Evolutionary conservation across 2,113 vertebrate genomes (phyloP).

Genomic region (Dipodomys ordii): DNA sequence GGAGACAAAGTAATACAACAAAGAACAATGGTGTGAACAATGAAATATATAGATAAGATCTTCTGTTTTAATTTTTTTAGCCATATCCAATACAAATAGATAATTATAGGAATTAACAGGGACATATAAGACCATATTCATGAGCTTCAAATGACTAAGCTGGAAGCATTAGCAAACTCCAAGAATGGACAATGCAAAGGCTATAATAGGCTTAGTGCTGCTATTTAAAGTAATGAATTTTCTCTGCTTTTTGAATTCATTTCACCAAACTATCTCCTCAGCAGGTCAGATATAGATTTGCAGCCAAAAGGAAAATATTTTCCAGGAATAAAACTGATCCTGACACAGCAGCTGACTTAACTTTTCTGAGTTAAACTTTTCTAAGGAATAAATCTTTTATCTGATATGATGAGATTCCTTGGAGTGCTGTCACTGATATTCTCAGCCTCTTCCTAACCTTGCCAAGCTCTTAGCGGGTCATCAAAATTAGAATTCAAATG

Average conservation of each 20-base stretch:
- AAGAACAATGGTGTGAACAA: neutral
- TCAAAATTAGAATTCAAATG: neutral
- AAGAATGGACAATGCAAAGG: slow-evolving; percentile 46
- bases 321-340: slow-evolving; percentile 73
- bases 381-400: slow-evolving; percentile 28
- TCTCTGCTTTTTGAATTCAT: slow-evolving; percentile 69
- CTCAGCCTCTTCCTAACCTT: neutral
- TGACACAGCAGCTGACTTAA: slow-evolving; percentile 59
- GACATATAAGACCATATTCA: slow-evolving; percentile 10
- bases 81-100: neutral
- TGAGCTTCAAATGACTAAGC: slow-evolving; percentile 47
- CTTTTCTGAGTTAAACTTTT: slow-evolving; percentile 45
- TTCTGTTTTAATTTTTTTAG: slow-evolving; percentile 23
- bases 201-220: slow-evolving; percentile 53
- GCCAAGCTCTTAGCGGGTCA: neutral
- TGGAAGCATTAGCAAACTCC: slow-evolving; percentile 40
- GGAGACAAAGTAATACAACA: slow-evolving; percentile 1
- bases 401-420: neutral
- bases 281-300: slow-evolving; percentile 77
- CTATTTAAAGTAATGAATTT: slow-evolving; percentile 76
- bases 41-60: neutral
- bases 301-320: slow-evolving; percentile 71
- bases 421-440: neutral
- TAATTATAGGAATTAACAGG: neutral
- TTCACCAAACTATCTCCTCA: slow-evolving; percentile 67